A percentile compares a stretch with the other conserved stretches of the same genome.
phyloP scores from a whole-genome alignment of 2,888 invertebrate genomes.

The Spatulosminthurus flaviceps region DNA sequence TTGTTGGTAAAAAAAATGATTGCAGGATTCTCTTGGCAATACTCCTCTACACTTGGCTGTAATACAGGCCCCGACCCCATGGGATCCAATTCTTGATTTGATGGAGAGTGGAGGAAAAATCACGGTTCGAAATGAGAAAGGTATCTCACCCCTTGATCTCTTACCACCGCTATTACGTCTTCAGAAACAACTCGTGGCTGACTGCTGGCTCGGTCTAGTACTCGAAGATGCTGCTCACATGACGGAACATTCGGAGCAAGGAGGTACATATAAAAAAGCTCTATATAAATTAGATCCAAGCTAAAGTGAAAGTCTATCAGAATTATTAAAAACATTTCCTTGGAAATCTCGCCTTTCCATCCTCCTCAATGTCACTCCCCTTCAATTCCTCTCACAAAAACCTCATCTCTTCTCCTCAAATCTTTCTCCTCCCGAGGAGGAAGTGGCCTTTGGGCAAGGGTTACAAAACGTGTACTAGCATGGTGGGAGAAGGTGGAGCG shows the following conservation, averaged over 20 bases:
- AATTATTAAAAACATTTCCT: constrained; percentile 16
- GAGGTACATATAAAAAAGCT: constrained; percentile 45
- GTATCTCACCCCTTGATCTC: constrained; percentile 69
- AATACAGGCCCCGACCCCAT: constrained; percentile 69
- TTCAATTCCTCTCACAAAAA: not conserved
- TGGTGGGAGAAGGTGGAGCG: no score
- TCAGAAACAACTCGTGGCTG: constrained; percentile 67
- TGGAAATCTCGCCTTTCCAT: not conserved
- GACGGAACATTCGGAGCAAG: constrained; percentile 62
- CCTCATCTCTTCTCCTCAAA: not conserved
- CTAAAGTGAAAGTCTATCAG: not conserved
- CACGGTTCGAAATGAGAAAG: constrained; percentile 67
- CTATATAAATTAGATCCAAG: no score
- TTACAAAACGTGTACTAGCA: no score
- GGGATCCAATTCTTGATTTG: constrained; percentile 69
- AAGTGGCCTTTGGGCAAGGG: no score
- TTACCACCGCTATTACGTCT: constrained; percentile 66
- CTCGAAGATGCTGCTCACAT: constrained; percentile 63
- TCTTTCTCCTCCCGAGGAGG: no score
- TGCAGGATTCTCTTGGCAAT: constrained; percentile 69
- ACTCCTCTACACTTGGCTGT: constrained; percentile 72
- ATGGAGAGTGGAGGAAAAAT: constrained; percentile 69
- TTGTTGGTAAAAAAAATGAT: constrained; percentile 32
- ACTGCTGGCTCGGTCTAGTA: constrained; percentile 65
- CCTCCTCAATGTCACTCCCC: not conserved